Evolutionary conservation across 30 jellyfish, hydroid and myxozoan species (phyloP), one percentile per base, ranked within the genome.

Genomic region (Pelagia noctiluca): DNA sequence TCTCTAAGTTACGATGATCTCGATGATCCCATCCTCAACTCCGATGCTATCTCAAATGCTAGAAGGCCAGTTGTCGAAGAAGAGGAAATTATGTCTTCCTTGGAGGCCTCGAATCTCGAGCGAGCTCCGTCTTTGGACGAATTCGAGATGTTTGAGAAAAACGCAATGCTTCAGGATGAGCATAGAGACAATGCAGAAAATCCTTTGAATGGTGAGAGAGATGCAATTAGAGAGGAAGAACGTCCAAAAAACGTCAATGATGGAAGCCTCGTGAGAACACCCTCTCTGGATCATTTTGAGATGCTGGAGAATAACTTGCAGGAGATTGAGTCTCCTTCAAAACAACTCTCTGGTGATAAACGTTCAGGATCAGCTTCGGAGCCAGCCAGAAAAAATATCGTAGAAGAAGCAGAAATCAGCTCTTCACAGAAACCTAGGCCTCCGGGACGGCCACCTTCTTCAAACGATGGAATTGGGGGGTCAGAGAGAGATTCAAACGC

Each of bases 361-460:
- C 75, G 30, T 63, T 63, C 23, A 26, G 10, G n/a, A 22, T 19
- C 42, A 63, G 30, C 23, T 33, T 11, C 28, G 22, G 3, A 23
- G 35, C 36, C 5, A 37, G 28, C 42, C 8, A 5, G 38, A 12
- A 63, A 19, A 25, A 33, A 21, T 18, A 35, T 32, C 8, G 71
- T 62, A 16, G 76, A 62, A 19, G 89, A 65, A 69, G 77, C 35
- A 32, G 90, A 66, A 5, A 48, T 66, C 34, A n/a, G n/a, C n/a
- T n/a, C n/a, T n/a, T 47, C 30, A 42, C 69, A 29, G 49, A 52
- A 52, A 42, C 16, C 57, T 42, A 16, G 29, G 3, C 64, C 64
- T 34, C 37, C 67, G 57, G 90, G 54, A 52, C 21, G 34, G 25
- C 31, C 75, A 28, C 67, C 84, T 11, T 71, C 90, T 18, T 52